Evolutionary conservation across 92 coral and sea anemone genomes (phyloP).

Genomic region (Scolanthus callimorphus): DNA sequence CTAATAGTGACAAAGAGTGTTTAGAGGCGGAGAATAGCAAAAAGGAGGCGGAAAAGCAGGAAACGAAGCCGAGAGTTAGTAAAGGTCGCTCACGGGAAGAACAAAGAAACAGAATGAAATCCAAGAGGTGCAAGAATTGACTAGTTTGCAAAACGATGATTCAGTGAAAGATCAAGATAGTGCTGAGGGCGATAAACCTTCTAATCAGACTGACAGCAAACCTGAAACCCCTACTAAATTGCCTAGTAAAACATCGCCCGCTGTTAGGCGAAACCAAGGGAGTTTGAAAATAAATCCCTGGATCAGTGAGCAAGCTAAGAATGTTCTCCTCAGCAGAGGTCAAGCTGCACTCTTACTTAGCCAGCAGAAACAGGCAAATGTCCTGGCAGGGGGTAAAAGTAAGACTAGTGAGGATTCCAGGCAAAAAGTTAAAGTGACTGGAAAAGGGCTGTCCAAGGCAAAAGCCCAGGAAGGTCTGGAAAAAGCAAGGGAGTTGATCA

Average conservation of each 20-base stretch:
- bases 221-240: not conserved
- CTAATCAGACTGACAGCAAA: too few relatives aligned
- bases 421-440: constrained; percentile 9
- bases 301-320: constrained; percentile 94
- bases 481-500: constrained; percentile 65
- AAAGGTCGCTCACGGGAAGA: too few relatives aligned
- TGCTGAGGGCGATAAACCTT: too few relatives aligned
- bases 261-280: constrained; percentile 32
- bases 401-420: not conserved
- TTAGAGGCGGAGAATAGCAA: too few relatives aligned
- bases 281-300: constrained; percentile 86
- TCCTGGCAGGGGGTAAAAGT: not conserved
- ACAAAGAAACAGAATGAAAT: too few relatives aligned
- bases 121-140: too few relatives aligned
- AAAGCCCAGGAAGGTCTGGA: constrained; percentile 68
- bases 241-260: constrained; percentile 35
- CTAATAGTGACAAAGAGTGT: not conserved
- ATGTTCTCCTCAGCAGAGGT: constrained; percentile 78
- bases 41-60: too few relatives aligned
- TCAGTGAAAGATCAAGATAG: too few relatives aligned
- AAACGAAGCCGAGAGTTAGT: too few relatives aligned
- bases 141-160: too few relatives aligned
- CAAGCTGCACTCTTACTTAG: constrained; percentile 60
- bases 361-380: constrained; percentile 34
- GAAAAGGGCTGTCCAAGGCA: constrained; percentile 18